Evolutionary conservation across 2,888 invertebrate genomes (phyloP), one percentile per base, ranked within the genome.

Genomic region (Physocephala rufipes): DNA sequence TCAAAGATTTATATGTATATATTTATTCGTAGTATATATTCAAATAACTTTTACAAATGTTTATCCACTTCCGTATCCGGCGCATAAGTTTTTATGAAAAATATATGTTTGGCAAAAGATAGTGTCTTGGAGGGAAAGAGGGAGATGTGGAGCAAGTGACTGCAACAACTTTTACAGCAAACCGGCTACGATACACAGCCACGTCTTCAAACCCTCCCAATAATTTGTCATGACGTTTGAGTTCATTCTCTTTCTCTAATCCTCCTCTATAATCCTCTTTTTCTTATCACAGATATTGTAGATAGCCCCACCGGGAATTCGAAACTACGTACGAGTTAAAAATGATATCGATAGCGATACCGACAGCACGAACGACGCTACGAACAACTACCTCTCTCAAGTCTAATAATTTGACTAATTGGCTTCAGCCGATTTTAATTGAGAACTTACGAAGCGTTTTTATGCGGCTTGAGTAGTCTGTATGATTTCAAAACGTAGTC

Each of bases 351-450:
- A 55, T 21, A 62, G 19, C 62, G 62, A 62, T n/a, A n/a, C 21
- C 9, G 58, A 58, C 59, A 61, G 49, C 59, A 16, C 16, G 12
- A 58, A 49, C 21, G 55, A 76, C 36, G 36, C 9, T 36, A 9
- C 36, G 36, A 74, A 55, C 75, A 83, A 81, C 83, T 81, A 83
- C 82, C 80, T 78, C 79, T 78, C 75, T 80, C 79, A 79, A 82
- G 80, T 80, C 79, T 84, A 84, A 82, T 84, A 83, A 82, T 82
- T 82, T 81, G 81, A 84, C 85, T 84, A 84, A 85, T 81, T 85
- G 81, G 80, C 80, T 78, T 79, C 79, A 80, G 78, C 80, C 82
- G 82, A 84, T 84, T 85, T 82, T 82, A 84, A 85, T 85, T 85
- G 82, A 76, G 82, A 84, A 82, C 83, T 84, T 80, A 80, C 68